phyloP scores from a whole-genome alignment of 1,140 invertebrate species.

The Microplitis demolitor region DNA sequence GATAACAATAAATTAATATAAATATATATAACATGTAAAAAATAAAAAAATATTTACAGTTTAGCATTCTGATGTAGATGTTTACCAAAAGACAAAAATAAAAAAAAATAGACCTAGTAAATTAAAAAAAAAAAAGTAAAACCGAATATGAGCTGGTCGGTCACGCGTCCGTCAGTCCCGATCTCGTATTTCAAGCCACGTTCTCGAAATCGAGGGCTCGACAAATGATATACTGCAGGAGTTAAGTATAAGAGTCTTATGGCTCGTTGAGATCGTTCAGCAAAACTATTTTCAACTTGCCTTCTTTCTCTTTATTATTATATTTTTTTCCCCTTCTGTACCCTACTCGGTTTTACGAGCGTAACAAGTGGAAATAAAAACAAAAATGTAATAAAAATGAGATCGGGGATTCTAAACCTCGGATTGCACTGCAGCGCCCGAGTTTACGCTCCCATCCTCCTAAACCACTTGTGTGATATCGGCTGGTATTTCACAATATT shows the following conservation, averaged over 20 bases:
- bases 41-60: no score
- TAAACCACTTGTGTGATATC: no score
- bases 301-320: background rate
- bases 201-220: conserved; percentile 20
- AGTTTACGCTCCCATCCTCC: background rate
- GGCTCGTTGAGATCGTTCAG: conserved; percentile 24
- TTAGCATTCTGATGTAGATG: no score
- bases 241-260: background rate
- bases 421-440: no score
- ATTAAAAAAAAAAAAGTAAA: no score
- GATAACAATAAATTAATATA: no score
- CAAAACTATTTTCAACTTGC: conserved; percentile 12
- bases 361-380: conserved; percentile 8
- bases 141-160: background rate
- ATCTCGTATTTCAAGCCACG: conserved; percentile 20
- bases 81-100: no score
- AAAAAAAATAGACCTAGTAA: no score
- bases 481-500: background rate
- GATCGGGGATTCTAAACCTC: background rate
- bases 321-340: background rate
- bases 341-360: conserved; percentile 13
- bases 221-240: conserved; percentile 21
- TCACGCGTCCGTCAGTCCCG: conserved; percentile 1
- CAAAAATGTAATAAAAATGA: background rate
- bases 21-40: no score